phyloP scores from a whole-genome alignment of 2,888 invertebrate genomes.

The Microplitis manilae region DNA sequence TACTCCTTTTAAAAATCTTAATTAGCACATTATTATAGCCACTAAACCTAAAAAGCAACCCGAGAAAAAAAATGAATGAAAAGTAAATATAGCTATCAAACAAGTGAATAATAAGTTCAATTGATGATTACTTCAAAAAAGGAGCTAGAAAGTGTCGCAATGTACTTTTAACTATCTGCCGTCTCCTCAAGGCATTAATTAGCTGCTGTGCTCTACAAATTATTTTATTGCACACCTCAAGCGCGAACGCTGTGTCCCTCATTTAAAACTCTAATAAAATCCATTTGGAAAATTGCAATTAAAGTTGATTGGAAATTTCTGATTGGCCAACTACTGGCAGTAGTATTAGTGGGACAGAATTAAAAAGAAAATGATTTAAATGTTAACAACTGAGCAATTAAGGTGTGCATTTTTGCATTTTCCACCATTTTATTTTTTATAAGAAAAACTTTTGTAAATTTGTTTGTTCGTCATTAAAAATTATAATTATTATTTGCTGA shows the following conservation, averaged over 20 bases:
- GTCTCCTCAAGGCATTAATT: conserved; percentile 52
- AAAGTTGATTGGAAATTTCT: too few species aligned
- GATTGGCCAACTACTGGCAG: too few species aligned
- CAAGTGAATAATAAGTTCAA: not conserved
- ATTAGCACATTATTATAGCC: conserved; percentile 11
- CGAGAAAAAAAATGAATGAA: conserved; percentile 16
- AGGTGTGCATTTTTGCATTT: not conserved
- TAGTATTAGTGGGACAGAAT: too few species aligned
- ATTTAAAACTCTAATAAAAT: too few species aligned
- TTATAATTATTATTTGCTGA: not conserved
- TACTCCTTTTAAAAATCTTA: not conserved
- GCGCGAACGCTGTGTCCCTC: not conserved
- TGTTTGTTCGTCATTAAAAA: not conserved
- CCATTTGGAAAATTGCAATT: too few species aligned
- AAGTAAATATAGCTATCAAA: not conserved
- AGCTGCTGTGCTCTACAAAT: conserved; percentile 33
- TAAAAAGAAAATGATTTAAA: too few species aligned
- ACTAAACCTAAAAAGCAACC: conserved; percentile 2
- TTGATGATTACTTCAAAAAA: conserved; percentile 39
- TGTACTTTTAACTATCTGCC: conserved; percentile 41
- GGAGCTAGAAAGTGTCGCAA: conserved; percentile 51
- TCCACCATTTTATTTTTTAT: not conserved
- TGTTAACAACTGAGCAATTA: too few species aligned
- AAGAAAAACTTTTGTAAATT: not conserved
- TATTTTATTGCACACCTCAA: not conserved